Base-by-base conservation (phyloP, 2,888 invertebrate genomes). In the Macrophya alboannulata region DNA sequence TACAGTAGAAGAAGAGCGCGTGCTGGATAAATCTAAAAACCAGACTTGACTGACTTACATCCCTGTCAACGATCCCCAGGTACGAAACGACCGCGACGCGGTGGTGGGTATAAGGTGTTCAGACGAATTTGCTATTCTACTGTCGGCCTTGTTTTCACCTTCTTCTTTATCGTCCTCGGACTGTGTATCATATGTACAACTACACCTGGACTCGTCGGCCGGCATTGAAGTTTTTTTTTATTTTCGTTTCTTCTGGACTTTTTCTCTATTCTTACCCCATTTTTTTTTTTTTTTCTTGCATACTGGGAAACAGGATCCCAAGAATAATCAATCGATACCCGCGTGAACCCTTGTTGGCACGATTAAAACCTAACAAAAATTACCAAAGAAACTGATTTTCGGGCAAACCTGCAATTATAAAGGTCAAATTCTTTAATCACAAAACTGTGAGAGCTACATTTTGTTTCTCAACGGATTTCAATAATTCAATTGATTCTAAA, bases 1-100 rank as follows among this genome's bases (percentile, higher is more conserved):
- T 68, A 37, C 9, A 45, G 72, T 45, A 74, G 72, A 74, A 74
- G 72, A 45, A 45, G 72, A 74, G 25, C 77, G 77, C 77, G 77
- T 77, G 77, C 77, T 25, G 83, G 83, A 83, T 83, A 83, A 83
- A 83, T 83, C 83, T 68, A 71, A 83, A 65, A 83, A 83, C 68
- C 83, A 31, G 82, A 48, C 25, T 31, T 21, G 68, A 21, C 79
- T 40, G 51, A 81, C 81, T 81, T 59, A 62, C 62, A 62, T 51
- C 40, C 51, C 62, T 51, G 81, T 62, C 83, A 68, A 71, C 62
- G 83, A 45, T 10, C 62, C 43, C 17, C 17, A n/a, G 21, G 74
- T 43, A 51, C 77, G 51, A 51, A 55, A 55, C 21, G 43, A 81
- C 55, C 65, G 8, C 62, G 8, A 55, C 37, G 51, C 31, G 9